Base-by-base conservation (phyloP, 2,797 vertebrate genomes). In the Adrianichthys oophorus region DNA sequence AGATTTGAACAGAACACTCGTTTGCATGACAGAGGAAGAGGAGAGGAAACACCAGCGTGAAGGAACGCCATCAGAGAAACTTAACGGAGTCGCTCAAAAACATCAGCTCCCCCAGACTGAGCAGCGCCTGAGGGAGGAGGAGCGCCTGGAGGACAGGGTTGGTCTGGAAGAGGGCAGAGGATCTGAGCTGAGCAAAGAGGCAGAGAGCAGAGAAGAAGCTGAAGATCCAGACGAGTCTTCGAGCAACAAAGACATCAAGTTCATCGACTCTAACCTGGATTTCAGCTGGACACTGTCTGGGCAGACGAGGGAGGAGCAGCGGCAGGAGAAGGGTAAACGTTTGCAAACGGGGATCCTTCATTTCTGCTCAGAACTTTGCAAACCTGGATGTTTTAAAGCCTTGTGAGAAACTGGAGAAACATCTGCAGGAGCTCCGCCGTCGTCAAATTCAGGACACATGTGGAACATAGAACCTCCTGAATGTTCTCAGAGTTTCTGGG, bases 211-310 rank as follows among this genome's bases (percentile, higher is more conserved):
- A 40, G 40, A 3, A 7, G 59, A 65, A 18, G 8, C 13, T 1
- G 64, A 67, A 37, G 56, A 70, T 56, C 41, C 43, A 13, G 70
- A 69, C 1, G 65, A 68, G 52, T 69, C 54, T 10, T 65, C 52
- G 0, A 65, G 73, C 54, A 66, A 74, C 66, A 65, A 68, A 26
- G 73, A 77, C 48, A 48, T 76, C 53, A 75, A 46, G 73, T 81
- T 82, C 15, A 72, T 80, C 3, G 77, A 85, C 74, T 85, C 79
- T 24, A 68, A 62, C 19, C 61, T 4, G 48, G 63, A 83, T 24
- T 48, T 55, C n/a, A 19, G 53, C 50, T 42, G 15, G 45, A 59
- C 7, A 57, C 48, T 13, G 6, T 55, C 19, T 1, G 1, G 1
- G 0, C 5, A 45, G 23, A 68, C 52, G 63, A 60, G 46, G 44